These are phyloP conservation scores for Pelecanus crispus DNA, from an alignment of 2,113 vertebrate genomes.

Conservation along the genomic window DNA sequence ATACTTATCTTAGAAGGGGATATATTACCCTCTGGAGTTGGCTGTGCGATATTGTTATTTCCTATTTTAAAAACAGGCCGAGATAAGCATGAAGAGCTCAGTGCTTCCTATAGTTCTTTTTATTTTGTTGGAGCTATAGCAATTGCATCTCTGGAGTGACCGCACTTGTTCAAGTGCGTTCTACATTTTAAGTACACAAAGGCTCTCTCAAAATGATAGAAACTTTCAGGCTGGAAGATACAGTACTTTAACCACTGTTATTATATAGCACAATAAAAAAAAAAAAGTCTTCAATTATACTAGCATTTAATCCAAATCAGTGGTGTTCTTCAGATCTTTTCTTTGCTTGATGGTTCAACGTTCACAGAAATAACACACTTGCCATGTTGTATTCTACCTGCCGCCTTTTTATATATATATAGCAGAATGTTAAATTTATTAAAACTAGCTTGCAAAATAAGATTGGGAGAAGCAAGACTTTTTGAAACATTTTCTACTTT, in stretches of 20 bases:
- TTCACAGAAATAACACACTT: neutral
- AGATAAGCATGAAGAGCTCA: neutral
- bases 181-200: neutral
- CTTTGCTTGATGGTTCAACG: neutral
- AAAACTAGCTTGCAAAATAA: neutral
- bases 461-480: neutral
- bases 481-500: slow-evolving; percentile 8
- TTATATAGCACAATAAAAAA: neutral
- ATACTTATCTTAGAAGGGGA: neutral
- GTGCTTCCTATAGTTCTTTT: neutral
- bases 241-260: neutral
- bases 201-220: neutral
- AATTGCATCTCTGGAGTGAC: neutral
- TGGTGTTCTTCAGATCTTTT: neutral
- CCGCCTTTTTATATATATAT: neutral
- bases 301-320: neutral
- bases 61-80: neutral
- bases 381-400: neutral
- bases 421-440: neutral
- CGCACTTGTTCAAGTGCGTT: neutral
- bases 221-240: neutral
- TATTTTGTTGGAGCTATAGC: neutral
- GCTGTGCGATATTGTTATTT: neutral
- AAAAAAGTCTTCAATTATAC: neutral
- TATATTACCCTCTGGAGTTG: neutral